Conservation (phyloP, 2,797 vertebrate genomes). For the Esox masquinongy region DNA sequence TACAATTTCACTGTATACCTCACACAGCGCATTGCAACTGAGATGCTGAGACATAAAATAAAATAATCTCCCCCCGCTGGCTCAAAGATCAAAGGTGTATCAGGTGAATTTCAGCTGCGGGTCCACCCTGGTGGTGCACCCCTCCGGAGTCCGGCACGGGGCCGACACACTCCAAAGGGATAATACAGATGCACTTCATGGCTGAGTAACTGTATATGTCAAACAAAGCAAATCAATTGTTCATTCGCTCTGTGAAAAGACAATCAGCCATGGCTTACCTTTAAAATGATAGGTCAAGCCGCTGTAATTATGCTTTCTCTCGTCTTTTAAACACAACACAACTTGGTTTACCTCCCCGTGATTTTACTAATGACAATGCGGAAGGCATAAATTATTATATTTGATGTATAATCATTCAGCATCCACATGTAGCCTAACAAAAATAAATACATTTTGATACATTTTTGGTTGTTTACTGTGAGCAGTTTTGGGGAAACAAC, state of each 20-base stretch:
- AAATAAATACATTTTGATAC: background rate
- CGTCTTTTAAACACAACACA: constrained; percentile 8
- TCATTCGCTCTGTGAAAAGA: constrained; percentile 34
- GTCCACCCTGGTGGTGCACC: constrained; percentile 38
- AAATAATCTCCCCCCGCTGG: constrained; percentile 53
- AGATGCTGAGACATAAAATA: constrained; percentile 49
- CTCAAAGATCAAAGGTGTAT: constrained; percentile 47
- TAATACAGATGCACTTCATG: constrained; percentile 36
- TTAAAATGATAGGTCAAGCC: constrained; percentile 48
- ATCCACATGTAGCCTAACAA: background rate
- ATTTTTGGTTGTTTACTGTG: background rate
- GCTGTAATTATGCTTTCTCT: constrained; percentile 28
- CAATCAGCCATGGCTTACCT: constrained; percentile 41
- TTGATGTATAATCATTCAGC: background rate
- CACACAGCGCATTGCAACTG: constrained; percentile 33
- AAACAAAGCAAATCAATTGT: constrained; percentile 60
- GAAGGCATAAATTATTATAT: background rate
- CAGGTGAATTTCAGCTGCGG: constrained; percentile 35
- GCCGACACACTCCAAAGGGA: constrained; percentile 23
- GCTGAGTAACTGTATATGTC: constrained; percentile 48
- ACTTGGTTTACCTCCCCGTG: constrained; percentile 11
- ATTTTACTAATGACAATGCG: constrained; percentile 13
- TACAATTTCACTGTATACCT: constrained; percentile 46
- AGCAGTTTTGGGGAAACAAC: too few species aligned
- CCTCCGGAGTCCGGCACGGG: constrained; percentile 11